Evolutionary conservation across 2,888 invertebrate species (phyloP).

Genomic region (Trichopria drosophilae): DNA sequence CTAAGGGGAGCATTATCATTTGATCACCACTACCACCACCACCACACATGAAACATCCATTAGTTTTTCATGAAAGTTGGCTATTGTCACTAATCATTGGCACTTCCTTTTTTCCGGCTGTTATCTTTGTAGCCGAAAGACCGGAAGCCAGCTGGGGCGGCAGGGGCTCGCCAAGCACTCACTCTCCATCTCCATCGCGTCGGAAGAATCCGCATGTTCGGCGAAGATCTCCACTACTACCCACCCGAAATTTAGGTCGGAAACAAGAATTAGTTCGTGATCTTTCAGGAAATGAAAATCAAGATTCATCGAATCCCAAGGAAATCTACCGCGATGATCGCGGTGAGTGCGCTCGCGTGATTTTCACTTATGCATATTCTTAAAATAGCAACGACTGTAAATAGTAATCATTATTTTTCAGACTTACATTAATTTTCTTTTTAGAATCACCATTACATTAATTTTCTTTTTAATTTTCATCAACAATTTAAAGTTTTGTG

Average conservation of each 20-base stretch:
- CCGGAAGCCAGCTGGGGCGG: constrained; percentile 56
- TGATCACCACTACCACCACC: too few relatives aligned
- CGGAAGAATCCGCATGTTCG: constrained; percentile 43
- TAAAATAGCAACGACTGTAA: too few relatives aligned
- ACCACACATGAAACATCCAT: constrained; percentile 13
- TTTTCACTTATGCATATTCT: too few relatives aligned
- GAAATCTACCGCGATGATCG: constrained; percentile 48
- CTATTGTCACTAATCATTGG: constrained; percentile 47
- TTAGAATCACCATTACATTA: not conserved
- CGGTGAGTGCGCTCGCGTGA: constrained; percentile 48
- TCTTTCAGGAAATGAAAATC: constrained; percentile 39
- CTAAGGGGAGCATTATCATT: too few relatives aligned
- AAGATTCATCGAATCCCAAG: constrained; percentile 43
- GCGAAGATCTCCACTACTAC: constrained; percentile 43
- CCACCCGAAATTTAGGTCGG: constrained; percentile 38
- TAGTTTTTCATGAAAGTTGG: not conserved
- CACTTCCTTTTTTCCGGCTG: constrained; percentile 48
- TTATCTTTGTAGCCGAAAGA: constrained; percentile 53
- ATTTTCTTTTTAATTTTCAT: too few relatives aligned
- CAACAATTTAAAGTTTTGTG: too few relatives aligned
- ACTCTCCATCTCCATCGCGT: constrained; percentile 40
- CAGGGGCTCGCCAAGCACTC: constrained; percentile 45
- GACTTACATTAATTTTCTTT: not conserved
- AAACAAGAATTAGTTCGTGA: constrained; percentile 46
- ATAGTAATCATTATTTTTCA: constrained; percentile 1